Evolutionary conservation across 2,113 vertebrate species (phyloP), one percentile per base, ranked within the genome.

Genomic region (Zapornia atra): DNA sequence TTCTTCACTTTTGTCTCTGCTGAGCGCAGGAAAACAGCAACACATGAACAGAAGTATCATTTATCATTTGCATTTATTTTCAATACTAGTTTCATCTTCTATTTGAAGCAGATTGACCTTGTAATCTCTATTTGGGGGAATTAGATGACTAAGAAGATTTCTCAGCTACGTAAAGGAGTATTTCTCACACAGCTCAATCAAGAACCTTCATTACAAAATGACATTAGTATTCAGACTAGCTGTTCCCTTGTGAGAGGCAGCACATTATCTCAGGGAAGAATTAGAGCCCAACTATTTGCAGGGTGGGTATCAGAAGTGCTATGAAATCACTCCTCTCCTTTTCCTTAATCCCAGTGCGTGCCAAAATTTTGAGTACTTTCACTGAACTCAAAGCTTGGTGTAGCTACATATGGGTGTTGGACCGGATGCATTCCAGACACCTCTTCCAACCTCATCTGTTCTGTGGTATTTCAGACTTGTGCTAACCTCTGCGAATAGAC

Each of bases 51-150:
- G 56, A 40, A 66, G 73, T 6, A 53, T 59, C 16, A 53, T 86
- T 87, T 82, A 33, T 78, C 5, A 38, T 91, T 91, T 84, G n/a
- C 12, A 69, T 64, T 79, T 96, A 53, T 82, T 94, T 94, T 80
- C 63, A 72, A 44, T 65, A n/a, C 5, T 50, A 33, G 50, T 56
- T 95, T 91, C 3, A 6, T 68, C 61, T 91, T 89, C 51, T 91
- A 5, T 60, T 91, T 84, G 51, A 73, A 82, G 56, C 24, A 83
- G 19, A 10, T 61, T 68, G 65, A 68, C 77, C 50, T 75, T 86
- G 42, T 31, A 78, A 73, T 66, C 44, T 91, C 29, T 12, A 44
- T 86, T 78, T 56, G 11, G 12, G 51, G 38, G 40, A 79, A 79
- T 83, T 15, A 77, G 81, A 71, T 53, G 66, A 50, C 69, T 81